Conservation (phyloP, 2,888 invertebrate genomes). For the Eupithecia vulgata region DNA sequence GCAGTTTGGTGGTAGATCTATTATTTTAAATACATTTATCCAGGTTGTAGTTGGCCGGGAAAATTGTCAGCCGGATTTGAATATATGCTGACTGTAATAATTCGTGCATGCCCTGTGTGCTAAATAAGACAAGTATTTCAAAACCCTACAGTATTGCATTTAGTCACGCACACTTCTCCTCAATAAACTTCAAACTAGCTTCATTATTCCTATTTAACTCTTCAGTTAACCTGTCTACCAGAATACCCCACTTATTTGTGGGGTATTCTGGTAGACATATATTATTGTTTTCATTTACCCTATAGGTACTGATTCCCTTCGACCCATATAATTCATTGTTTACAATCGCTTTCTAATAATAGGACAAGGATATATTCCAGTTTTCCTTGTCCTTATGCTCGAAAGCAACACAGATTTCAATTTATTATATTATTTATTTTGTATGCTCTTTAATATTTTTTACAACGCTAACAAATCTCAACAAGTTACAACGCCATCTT, state of each 20-base stretch:
- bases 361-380: neutral
- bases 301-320: slow-evolving; percentile 30
- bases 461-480: neutral
- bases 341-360: slow-evolving; percentile 22
- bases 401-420: neutral
- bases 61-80: neutral
- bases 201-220: slow-evolving; percentile 23
- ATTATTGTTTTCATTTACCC: slow-evolving; percentile 42
- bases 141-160: neutral
- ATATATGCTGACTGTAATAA: neutral
- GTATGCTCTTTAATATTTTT: neutral
- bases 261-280: too few species aligned
- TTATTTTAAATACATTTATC: too few species aligned
- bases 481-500: slow-evolving; percentile 25
- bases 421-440: neutral
- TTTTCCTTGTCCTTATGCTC: slow-evolving; percentile 14
- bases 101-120: neutral
- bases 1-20: too few species aligned
- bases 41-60: neutral
- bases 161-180: slow-evolving; percentile 2
- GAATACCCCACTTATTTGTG: slow-evolving; percentile 27
- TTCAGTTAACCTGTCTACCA: slow-evolving; percentile 27
- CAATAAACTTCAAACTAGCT: slow-evolving; percentile 29
- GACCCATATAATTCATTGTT: slow-evolving; percentile 17
- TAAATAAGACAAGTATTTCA: neutral